Conservation (phyloP, 2,113 vertebrate genomes). For the Capreolus pygargus region DNA sequence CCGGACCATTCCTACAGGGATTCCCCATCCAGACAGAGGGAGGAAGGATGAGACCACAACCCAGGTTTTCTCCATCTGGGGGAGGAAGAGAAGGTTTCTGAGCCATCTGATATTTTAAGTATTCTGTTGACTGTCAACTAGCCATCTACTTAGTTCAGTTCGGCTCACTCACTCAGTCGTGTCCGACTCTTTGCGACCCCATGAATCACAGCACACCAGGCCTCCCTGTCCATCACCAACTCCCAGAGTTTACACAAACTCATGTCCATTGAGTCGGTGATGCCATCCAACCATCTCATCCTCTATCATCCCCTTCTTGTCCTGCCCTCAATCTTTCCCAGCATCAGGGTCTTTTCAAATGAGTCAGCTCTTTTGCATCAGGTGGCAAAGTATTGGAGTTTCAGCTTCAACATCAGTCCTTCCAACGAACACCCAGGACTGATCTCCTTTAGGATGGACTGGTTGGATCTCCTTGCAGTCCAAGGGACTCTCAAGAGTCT, state of each 20-base stretch:
- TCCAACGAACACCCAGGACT: background rate
- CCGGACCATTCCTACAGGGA: background rate
- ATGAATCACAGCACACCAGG: background rate
- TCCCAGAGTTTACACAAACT: background rate
- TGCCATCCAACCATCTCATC: background rate
- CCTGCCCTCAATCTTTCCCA: background rate
- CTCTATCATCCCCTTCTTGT: background rate
- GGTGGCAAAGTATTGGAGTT: background rate
- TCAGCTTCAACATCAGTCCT: background rate
- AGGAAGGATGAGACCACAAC: no score
- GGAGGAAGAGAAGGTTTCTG: background rate
- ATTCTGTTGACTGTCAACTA: background rate
- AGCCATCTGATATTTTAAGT: background rate
- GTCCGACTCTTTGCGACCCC: accelerated
- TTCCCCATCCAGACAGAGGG: background rate
- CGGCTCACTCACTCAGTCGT: background rate
- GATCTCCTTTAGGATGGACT: background rate
- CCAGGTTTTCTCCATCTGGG: background rate
- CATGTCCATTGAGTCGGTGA: accelerated
- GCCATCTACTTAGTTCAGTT: background rate
- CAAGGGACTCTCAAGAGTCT: background rate
- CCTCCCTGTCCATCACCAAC: background rate
- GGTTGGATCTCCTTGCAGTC: background rate
- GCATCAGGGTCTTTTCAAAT: background rate
- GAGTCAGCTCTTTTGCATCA: background rate